Base-by-base conservation (phyloP, 2,113 vertebrate genomes). In the Gallinago media region DNA sequence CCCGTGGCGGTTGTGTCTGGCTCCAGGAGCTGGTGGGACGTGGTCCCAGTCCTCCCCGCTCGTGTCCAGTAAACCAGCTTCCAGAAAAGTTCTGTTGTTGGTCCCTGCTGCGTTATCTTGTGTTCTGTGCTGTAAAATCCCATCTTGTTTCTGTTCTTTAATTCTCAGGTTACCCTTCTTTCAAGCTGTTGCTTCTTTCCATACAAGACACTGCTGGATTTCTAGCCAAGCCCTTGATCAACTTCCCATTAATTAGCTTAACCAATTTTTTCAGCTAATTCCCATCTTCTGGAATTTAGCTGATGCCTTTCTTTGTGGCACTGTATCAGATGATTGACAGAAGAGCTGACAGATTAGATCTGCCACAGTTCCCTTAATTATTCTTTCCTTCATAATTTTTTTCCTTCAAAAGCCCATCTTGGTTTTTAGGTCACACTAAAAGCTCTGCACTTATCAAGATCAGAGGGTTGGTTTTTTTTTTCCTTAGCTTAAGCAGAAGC, bases 1-100 rank as follows among this genome's bases (percentile, higher is more conserved):
- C 75, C 3, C 0, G 4, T 0, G 1, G 47, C 0, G 0, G 11
- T 32, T 31, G 38, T 23, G 61, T 15, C 56, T 18, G 8, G 52
- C 49, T 36, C 0, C 25, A 34, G 74, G 61, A 72, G 52, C 34
- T 34, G 67, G 2, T 66, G 70, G 52, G 78, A 16, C 8, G 0
- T 2, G n/a, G 75, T 16, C 6, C 59, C 50, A 2, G 49, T 47
- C 20, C 32, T 75, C 32, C 55, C 40, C 26, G 32, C 73, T 47
- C 2, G 0, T 20, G 29, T 26, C 50, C 68, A 17, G 0, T 12
- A 6, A 63, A 71, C 19, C 40, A 77, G 3, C 77, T 89, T 54
- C 47, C 44, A 47, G 61, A 26, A 22, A 9, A 56, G 32, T 77
- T 15, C 20, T 23, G 31, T 46, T 44, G 3, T 3, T 50, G 42